A percentile compares a stretch with the other conserved stretches of the same genome.
Conservation (phyloP, 1,140 invertebrate genomes). For the Elymnias hypermnestra region DNA sequence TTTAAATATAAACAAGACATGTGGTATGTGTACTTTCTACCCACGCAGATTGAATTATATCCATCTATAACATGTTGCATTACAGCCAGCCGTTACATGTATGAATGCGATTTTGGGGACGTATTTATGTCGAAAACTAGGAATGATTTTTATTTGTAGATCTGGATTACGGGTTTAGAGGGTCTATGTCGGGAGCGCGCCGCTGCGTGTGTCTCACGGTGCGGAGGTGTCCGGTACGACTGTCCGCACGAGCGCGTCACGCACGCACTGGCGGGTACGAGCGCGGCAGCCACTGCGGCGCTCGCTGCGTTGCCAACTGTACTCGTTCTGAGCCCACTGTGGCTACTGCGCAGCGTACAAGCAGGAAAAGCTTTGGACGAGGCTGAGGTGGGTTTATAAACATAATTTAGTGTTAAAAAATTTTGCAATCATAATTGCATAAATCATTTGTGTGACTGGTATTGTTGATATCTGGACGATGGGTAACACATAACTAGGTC, state of each 20-base stretch:
- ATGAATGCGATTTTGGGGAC: too few relatives aligned
- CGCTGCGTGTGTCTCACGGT: constrained; percentile 85
- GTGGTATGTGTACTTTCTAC: too few relatives aligned
- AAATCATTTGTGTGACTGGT: too few relatives aligned
- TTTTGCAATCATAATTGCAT: too few relatives aligned
- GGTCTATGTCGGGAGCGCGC: constrained; percentile 82
- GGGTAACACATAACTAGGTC: too few relatives aligned
- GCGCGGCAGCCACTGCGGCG: constrained; percentile 24
- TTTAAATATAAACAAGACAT: too few relatives aligned
- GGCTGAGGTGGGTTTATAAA: constrained; percentile 35
- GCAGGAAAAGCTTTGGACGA: constrained; percentile 56
- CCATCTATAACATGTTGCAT: too few relatives aligned
- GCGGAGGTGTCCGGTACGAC: constrained; percentile 88
- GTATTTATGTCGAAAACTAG: too few relatives aligned
- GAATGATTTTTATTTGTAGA: constrained; percentile 25
- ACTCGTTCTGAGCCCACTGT: constrained; percentile 80
- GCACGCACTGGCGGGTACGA: constrained; percentile 77
- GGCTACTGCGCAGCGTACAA: constrained; percentile 85
- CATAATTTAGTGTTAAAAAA: too few relatives aligned
- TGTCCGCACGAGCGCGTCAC: constrained; percentile 85
- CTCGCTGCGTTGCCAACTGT: constrained; percentile 79
- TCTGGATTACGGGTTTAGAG: constrained; percentile 49
- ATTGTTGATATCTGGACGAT: too few relatives aligned
- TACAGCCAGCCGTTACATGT: too few relatives aligned
- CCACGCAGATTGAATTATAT: too few relatives aligned